Conservation (phyloP, 2,797 vertebrate genomes). For the Sus cebifrons region DNA sequence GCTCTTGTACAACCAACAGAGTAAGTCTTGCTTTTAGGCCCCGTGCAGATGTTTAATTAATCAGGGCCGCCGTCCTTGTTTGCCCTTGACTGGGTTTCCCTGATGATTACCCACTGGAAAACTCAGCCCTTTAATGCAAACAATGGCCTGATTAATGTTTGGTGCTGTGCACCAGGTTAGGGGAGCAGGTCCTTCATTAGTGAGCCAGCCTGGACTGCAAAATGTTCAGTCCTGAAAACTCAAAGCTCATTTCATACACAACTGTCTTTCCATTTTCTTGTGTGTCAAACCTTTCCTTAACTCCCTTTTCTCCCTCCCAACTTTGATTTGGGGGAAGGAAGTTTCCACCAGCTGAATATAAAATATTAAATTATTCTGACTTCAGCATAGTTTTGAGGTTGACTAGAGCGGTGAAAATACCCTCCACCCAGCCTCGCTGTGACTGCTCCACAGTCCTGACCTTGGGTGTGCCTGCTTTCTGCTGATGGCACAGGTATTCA, state of each 20-base stretch:
- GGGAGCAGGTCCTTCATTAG: constrained; percentile 71
- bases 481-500: constrained; percentile 51
- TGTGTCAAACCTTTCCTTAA: constrained; percentile 70
- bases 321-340: constrained; percentile 84
- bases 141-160: constrained; percentile 88
- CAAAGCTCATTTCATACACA: constrained; percentile 71
- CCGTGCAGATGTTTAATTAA: constrained; percentile 89
- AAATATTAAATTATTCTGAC: constrained; percentile 86
- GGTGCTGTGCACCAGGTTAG: constrained; percentile 73
- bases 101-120: constrained; percentile 91
- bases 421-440: fast-evolving
- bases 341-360: constrained; percentile 81
- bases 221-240: constrained; percentile 4
- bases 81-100: constrained; percentile 89
- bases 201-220: not conserved
- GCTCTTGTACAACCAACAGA: constrained; percentile 82
- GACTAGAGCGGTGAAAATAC: not conserved
- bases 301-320: constrained; percentile 66
- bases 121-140: constrained; percentile 89
- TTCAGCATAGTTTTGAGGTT: constrained; percentile 14
- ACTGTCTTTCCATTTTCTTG: constrained; percentile 58
- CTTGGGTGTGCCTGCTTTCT: constrained; percentile 47
- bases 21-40: constrained; percentile 86
- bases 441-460: fast-evolving
- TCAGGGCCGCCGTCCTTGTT: constrained; percentile 87